Evolutionary conservation across 2,888 invertebrate species (phyloP).

Genomic region (Acleris laterana): DNA sequence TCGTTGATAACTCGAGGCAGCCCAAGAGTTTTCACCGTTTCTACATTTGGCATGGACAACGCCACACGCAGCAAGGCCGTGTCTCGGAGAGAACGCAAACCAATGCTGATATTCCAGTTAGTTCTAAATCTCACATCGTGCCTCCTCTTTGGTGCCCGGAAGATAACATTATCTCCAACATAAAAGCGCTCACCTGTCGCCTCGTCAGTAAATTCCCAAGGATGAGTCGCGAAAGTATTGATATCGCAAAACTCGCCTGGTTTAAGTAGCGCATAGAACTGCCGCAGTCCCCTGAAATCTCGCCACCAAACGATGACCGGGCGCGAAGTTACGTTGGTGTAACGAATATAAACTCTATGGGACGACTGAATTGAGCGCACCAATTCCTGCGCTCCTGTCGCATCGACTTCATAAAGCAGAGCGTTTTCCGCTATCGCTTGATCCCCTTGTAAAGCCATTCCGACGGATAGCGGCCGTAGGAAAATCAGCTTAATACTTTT

Average conservation of each 20-base stretch:
- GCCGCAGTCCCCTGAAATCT: constrained; percentile 87
- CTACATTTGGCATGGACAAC: constrained; percentile 54
- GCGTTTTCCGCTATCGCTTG: constrained; percentile 46
- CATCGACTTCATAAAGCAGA: constrained; percentile 62
- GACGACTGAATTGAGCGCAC: constrained; percentile 64
- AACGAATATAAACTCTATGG: constrained; percentile 60
- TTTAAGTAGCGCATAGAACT: constrained; percentile 85
- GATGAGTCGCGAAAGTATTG: constrained; percentile 91
- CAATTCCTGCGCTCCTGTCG: constrained; percentile 59
- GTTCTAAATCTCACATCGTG: constrained; percentile 64
- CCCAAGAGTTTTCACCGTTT: constrained; percentile 61
- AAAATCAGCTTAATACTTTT: constrained; percentile 10
- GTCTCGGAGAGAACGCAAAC: constrained; percentile 76
- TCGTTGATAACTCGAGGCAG: constrained; percentile 70
- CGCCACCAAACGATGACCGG: constrained; percentile 90
- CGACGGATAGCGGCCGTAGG: not conserved
- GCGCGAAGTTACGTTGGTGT: constrained; percentile 64
- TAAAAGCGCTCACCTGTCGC: constrained; percentile 87
- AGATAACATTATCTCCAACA: constrained; percentile 80
- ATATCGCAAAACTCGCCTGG: constrained; percentile 85
- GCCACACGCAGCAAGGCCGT: constrained; percentile 76
- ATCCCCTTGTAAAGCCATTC: constrained; percentile 44
- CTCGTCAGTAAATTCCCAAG: constrained; percentile 92
- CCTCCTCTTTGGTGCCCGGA: constrained; percentile 67
- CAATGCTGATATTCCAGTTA: constrained; percentile 80